Conservation (phyloP, 2,797 vertebrate species). For the Bovichtus diacanthus region DNA sequence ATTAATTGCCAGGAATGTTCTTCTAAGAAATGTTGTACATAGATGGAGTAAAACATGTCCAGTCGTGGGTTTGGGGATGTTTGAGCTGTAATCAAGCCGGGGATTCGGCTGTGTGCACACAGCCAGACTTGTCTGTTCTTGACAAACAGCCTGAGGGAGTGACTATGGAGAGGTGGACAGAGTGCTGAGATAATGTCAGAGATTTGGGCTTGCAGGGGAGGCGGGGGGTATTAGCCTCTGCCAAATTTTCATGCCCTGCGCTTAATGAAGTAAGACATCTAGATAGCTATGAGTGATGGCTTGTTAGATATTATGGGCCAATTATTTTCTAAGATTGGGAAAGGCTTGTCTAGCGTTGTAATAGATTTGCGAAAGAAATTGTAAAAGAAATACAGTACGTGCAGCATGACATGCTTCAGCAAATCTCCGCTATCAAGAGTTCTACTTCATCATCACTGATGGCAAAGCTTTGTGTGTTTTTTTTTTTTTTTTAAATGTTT, state of each 20-base stretch:
- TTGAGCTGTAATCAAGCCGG: constrained; percentile 54
- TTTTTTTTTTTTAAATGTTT: not conserved
- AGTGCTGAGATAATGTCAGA: constrained; percentile 36
- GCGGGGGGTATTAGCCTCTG: not conserved
- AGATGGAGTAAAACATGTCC: constrained; percentile 51
- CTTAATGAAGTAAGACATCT: constrained; percentile 51
- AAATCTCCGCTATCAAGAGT: not conserved
- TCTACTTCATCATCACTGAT: not conserved
- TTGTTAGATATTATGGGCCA: constrained; percentile 7
- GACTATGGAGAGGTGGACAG: constrained; percentile 12
- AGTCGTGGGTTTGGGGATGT: constrained; percentile 53
- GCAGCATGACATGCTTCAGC: constrained; percentile 19
- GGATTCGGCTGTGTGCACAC: constrained; percentile 38
- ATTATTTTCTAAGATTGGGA: constrained; percentile 18
- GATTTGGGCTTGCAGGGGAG: not conserved
- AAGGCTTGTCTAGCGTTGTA: constrained; percentile 26
- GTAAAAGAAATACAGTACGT: not conserved
- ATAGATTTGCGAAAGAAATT: constrained; percentile 9
- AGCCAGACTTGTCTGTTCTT: constrained; percentile 73
- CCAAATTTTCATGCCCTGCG: constrained; percentile 44
- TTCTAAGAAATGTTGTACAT: constrained; percentile 12
- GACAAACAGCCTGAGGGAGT: constrained; percentile 57
- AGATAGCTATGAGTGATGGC: constrained; percentile 37
- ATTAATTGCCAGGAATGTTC: constrained; percentile 42
- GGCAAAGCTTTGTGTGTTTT: not conserved